A percentile compares a stretch with the other conserved stretches of the same genome.
Evolutionary conservation across 2,888 invertebrate species (phyloP).

Genomic region (Lepas anatifera): DNA sequence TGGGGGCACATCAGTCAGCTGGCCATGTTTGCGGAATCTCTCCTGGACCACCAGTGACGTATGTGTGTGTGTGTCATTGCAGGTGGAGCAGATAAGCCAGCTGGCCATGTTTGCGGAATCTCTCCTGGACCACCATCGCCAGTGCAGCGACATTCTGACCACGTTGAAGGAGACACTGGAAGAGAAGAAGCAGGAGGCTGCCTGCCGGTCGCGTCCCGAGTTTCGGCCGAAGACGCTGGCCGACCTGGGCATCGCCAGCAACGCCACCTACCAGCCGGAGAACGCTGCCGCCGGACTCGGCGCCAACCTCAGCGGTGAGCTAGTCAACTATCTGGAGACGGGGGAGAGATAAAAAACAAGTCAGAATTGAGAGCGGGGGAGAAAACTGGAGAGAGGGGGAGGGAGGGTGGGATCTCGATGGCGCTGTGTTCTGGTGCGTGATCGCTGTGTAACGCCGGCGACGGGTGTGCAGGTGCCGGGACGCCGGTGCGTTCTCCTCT

Average conservation of each 20-base stretch:
- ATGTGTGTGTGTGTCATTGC: too few species aligned
- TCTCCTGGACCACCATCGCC: slow-evolving; percentile 90
- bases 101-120: slow-evolving; percentile 91
- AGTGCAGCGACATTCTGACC: slow-evolving; percentile 78
- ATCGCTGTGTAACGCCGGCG: too few species aligned
- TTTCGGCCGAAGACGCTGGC: slow-evolving; percentile 82
- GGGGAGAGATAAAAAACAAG: too few species aligned
- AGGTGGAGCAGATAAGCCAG: slow-evolving; percentile 98
- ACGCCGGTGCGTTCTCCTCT: not conserved
- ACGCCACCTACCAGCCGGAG: not conserved
- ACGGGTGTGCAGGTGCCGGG: not conserved
- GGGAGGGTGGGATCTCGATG: too few species aligned
- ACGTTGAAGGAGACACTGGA: slow-evolving; percentile 24
- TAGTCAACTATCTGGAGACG: too few species aligned
- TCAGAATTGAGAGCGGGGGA: too few species aligned
- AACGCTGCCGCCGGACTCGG: too few species aligned
- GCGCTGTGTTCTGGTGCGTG: too few species aligned
- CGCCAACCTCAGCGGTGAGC: too few species aligned
- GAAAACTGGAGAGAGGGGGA: too few species aligned
- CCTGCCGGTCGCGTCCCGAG: slow-evolving; percentile 74
- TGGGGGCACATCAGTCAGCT: slow-evolving; percentile 98
- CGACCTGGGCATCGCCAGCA: slow-evolving; percentile 55
- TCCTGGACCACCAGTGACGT: slow-evolving; percentile 96
- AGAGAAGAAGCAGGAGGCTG: slow-evolving; percentile 62
- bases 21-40: slow-evolving; percentile 86